Percentiles rank a stretch among this genome's conserved stretches.
phyloP scores from a whole-genome alignment of 2,888 invertebrate species.

The Parnassius apollo region DNA sequence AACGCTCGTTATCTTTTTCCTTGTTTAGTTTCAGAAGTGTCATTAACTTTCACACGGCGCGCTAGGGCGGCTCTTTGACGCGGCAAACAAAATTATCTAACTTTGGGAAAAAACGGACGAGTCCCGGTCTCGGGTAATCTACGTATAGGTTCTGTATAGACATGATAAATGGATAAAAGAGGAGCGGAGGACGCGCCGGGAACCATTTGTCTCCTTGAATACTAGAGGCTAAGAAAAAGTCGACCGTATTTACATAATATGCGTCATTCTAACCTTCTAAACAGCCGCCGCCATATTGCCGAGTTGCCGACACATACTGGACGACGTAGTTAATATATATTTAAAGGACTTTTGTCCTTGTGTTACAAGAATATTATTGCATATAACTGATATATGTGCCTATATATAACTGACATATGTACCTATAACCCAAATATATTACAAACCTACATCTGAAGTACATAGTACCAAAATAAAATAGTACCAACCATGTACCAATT shows the following conservation, averaged over 20 bases:
- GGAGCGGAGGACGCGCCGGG: slow-evolving; percentile 44
- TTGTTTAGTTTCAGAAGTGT: slow-evolving; percentile 25
- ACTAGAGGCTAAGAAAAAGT: slow-evolving; percentile 49
- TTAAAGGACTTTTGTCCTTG: slow-evolving; percentile 26
- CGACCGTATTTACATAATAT: slow-evolving; percentile 58
- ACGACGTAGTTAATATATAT: slow-evolving; percentile 31
- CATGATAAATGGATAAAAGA: slow-evolving; percentile 56
- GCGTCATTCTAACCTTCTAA: slow-evolving; percentile 27
- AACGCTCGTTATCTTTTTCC: slow-evolving; percentile 15
- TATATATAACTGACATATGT: too few relatives aligned
- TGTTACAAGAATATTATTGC: too few relatives aligned
- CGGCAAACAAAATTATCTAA: slow-evolving; percentile 29
- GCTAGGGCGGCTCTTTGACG: slow-evolving; percentile 31
- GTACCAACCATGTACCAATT: too few relatives aligned
- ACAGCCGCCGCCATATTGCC: slow-evolving; percentile 22
- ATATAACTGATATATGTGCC: too few relatives aligned
- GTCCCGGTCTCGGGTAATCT: slow-evolving; percentile 27
- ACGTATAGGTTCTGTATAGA: slow-evolving; percentile 47
- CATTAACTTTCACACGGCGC: slow-evolving; percentile 24
- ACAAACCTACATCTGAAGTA: too few relatives aligned
- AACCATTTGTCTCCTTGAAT: slow-evolving; percentile 57
- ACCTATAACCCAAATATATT: too few relatives aligned
- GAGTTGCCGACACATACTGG: not conserved
- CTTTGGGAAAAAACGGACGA: slow-evolving; percentile 27
- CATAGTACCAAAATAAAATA: too few relatives aligned